These are phyloP conservation scores for Hypena proboscidalis DNA, from an alignment of 2,888 invertebrate species.

Conservation along the genomic window DNA sequence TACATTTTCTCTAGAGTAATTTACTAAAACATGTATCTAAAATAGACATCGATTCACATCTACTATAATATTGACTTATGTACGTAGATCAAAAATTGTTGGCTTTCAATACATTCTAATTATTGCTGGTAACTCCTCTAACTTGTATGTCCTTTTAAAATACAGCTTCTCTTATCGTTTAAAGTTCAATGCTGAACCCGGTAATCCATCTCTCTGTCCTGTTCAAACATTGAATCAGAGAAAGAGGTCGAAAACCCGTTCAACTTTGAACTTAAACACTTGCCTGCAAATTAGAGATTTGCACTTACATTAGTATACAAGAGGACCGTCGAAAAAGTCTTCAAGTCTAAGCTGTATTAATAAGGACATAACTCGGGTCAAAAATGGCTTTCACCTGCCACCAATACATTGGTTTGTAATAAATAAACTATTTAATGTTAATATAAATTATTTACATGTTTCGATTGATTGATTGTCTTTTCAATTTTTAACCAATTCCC, in stretches of 20 bases:
- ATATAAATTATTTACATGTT: slow-evolving; percentile 26
- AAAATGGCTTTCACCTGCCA: neutral
- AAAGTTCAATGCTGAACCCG: no score
- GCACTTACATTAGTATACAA: no score
- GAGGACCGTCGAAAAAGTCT: no score
- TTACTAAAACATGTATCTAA: slow-evolving; percentile 56
- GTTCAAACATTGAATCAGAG: no score
- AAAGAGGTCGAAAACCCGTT: no score
- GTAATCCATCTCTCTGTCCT: no score
- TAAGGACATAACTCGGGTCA: no score
- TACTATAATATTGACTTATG: slow-evolving; percentile 21
- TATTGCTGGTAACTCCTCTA: neutral
- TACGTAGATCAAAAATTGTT: slow-evolving; percentile 3
- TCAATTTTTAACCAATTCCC: slow-evolving; percentile 14
- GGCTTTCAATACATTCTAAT: slow-evolving; percentile 7
- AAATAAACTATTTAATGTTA: slow-evolving; percentile 12
- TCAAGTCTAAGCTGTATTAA: no score
- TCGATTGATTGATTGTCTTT: slow-evolving; percentile 25
- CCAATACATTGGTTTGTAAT: neutral
- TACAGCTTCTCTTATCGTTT: no score
- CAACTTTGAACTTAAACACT: no score
- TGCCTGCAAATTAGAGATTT: no score
- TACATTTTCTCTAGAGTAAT: slow-evolving; percentile 10
- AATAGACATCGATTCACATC: slow-evolving; percentile 50
- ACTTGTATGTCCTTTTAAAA: neutral